Conservation (phyloP, 2,888 invertebrate genomes). For the Ceraclea dissimilis region DNA sequence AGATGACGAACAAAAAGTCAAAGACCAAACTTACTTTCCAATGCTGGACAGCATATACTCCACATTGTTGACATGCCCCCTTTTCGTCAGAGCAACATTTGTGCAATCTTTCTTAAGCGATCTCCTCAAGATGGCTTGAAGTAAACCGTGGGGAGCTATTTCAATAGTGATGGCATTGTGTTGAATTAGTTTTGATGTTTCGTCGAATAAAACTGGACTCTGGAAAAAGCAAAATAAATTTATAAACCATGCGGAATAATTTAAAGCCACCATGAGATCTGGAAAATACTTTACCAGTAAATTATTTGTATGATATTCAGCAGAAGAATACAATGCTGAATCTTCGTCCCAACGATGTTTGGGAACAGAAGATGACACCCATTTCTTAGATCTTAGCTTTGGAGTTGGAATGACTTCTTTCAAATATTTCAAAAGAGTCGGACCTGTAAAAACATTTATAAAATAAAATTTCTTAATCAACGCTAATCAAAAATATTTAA, state of each 20-base stretch:
- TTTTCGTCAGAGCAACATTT: conserved; percentile 70
- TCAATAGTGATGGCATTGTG: conserved; percentile 78
- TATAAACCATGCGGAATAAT: neutral
- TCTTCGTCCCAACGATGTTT: conserved; percentile 60
- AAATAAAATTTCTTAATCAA: no score
- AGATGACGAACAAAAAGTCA: no score
- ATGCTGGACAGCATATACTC: conserved; percentile 54
- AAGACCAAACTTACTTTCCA: no score
- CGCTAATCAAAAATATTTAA: no score
- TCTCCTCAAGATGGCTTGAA: conserved; percentile 79
- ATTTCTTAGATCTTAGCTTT: conserved; percentile 61
- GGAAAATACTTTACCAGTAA: conserved; percentile 1
- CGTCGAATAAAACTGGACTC: conserved; percentile 72
- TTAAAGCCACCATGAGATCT: no score
- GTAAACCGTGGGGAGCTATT: conserved; percentile 82
- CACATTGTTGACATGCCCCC: conserved; percentile 57
- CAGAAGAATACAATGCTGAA: conserved; percentile 60
- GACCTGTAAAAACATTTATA: conserved; percentile 38
- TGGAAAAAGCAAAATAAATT: conserved; percentile 25
- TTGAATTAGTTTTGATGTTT: conserved; percentile 71
- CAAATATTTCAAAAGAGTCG: conserved; percentile 56
- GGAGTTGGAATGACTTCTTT: conserved; percentile 57
- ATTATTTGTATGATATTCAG: conserved; percentile 86
- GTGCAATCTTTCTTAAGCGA: conserved; percentile 63
- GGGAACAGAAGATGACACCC: conserved; percentile 82